Evolutionary conservation across 1,140 invertebrate species (phyloP), one percentile per base, ranked within the genome.

Genomic region (Micrasema minimum): DNA sequence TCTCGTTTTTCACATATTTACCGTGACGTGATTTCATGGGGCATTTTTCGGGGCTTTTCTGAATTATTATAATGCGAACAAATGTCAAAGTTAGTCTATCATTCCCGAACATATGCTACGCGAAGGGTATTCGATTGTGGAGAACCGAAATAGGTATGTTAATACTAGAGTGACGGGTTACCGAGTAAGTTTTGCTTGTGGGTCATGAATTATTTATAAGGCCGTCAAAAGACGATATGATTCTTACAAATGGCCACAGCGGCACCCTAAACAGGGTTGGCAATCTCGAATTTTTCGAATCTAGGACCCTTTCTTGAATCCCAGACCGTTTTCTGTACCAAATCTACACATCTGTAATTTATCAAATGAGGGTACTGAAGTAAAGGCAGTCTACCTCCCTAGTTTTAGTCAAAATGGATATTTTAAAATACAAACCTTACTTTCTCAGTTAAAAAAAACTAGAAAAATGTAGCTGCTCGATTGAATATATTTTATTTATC

Each of bases 191-290:
- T n/a, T n/a, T n/a, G n/a, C n/a, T n/a, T n/a, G n/a, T n/a, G n/a
- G 38, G 46, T 38, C 66, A 61, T 69, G 66, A 69, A 69, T 69
- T 55, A 69, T 69, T 69, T 69, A 69, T 57, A 38, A 59, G 66
- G 38, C 66, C 48, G 66, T 69, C 66, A 69, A 69, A 69, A 69
- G 66, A 69, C 53, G 66, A 69, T 69, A 69, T 69, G 50, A 69
- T 69, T 69, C 53, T 69, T 55, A 69, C 66, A 69, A 69, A 69
- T 69, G 66, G 66, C 66, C 66, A 26, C 14, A 14, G 23, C 31
- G 53, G 5, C 2, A 10, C 9, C n/a, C n/a, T n/a, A 35, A 16
- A n/a, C 53, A 57, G 53, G 53, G 53, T 35, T 35, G 53, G n/a
- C 53, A 51, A 16, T 14, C n/a, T n/a, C n/a, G n/a, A n/a, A n/a